These are phyloP conservation scores for Epinotia nisella DNA, from an alignment of 2,888 invertebrate genomes.

Conservation along the genomic window DNA sequence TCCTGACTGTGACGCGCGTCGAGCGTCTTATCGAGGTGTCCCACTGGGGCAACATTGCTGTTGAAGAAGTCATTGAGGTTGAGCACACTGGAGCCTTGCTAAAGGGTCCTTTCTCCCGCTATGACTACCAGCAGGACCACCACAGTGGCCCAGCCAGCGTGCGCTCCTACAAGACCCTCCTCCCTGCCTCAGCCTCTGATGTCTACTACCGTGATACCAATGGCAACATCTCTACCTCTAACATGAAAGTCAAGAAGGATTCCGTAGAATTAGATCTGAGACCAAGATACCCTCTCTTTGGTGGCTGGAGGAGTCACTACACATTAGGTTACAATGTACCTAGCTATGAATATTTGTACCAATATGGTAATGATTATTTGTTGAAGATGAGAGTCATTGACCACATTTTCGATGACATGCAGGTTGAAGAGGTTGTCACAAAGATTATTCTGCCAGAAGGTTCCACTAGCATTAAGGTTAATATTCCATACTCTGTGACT, in stretches of 20 bases:
- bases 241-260: slow-evolving; percentile 94
- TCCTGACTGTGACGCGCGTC: slow-evolving; percentile 95
- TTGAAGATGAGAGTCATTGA: slow-evolving; percentile 98
- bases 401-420: slow-evolving; percentile 98
- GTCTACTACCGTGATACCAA: slow-evolving; percentile 99
- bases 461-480: slow-evolving; percentile 91
- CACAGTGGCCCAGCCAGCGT: slow-evolving; percentile 95
- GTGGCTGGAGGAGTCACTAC: slow-evolving; percentile 99
- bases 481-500: slow-evolving; percentile 92
- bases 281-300: slow-evolving; percentile 98
- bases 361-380: slow-evolving; percentile 90
- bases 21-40: slow-evolving; percentile 97
- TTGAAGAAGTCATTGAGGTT: slow-evolving; percentile 97
- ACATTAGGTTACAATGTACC: slow-evolving; percentile 98
- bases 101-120: slow-evolving; percentile 97
- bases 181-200: slow-evolving; percentile 95
- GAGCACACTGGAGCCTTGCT: slow-evolving; percentile 96
- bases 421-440: slow-evolving; percentile 94
- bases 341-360: slow-evolving; percentile 97
- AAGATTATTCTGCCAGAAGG: slow-evolving; percentile 98
- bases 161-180: slow-evolving; percentile 94
- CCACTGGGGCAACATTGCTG: slow-evolving; percentile 99
- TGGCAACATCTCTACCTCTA: slow-evolving; percentile 99
- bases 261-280: slow-evolving; percentile 98
- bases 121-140: slow-evolving; percentile 97